Percentiles rank a stretch among this genome's conserved stretches.
phyloP scores from a whole-genome alignment of 2,888 invertebrate species.

The Parnassius glacialis region DNA sequence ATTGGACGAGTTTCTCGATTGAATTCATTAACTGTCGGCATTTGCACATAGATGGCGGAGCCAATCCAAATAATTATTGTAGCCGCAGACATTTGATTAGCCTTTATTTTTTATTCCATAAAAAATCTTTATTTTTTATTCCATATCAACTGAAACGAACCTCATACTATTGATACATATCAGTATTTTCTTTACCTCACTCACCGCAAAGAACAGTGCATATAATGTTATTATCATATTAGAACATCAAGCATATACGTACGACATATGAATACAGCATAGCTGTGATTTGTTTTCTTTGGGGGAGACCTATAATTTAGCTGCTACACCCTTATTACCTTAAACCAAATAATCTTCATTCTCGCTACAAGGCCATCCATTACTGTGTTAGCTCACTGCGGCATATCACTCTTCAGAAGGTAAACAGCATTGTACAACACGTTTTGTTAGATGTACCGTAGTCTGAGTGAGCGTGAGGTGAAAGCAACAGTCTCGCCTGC shows the following conservation, averaged over 20 bases:
- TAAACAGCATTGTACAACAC: constrained; percentile 38
- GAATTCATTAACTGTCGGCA: too few species aligned
- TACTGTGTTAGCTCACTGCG: constrained; percentile 32
- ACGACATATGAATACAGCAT: constrained; percentile 44
- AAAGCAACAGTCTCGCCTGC: constrained; percentile 52
- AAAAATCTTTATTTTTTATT: background rate
- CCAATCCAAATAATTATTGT: too few species aligned
- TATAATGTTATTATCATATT: too few species aligned
- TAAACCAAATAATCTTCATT: background rate
- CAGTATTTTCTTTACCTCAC: background rate
- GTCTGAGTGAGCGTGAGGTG: constrained; percentile 37
- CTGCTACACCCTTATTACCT: constrained; percentile 43
- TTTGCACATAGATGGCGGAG: too few species aligned
- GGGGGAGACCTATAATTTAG: constrained; percentile 64
- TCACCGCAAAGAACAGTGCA: background rate
- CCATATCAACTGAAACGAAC: background rate
- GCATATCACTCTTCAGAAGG: accelerated
- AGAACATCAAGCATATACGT: constrained; percentile 28
- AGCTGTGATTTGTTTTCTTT: constrained; percentile 60
- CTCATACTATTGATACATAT: background rate
- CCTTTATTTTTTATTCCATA: too few species aligned
- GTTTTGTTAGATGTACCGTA: background rate
- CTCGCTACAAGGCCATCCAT: constrained; percentile 32
- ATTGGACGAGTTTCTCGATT: too few species aligned
- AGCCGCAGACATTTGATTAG: too few species aligned